Evolutionary conservation across 2,113 vertebrate species (phyloP), one percentile per base, ranked within the genome.

Genomic region (Percopsis transmontana): DNA sequence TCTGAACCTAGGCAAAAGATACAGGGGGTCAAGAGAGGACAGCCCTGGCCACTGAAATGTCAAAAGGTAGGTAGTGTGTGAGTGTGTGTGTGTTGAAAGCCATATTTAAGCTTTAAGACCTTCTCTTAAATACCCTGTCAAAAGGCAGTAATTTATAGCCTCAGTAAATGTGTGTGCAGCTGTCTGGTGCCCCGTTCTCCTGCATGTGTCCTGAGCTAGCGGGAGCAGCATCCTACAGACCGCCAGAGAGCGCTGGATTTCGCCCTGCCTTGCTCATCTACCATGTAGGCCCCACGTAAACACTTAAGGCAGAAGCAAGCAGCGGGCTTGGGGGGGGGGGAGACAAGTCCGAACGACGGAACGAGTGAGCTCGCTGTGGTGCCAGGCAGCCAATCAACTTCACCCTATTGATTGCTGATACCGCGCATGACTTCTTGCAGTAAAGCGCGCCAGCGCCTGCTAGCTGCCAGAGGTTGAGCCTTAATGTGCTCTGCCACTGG

Each of bases 321-420:
- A 20, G 18, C 16, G n/a, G 45, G 42, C 16, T 2, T 11, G 42
- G 47, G 6, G 19, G 9, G 4, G 50, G 12, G 33, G 48, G 44
- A 45, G 27, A 66, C 41, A 77, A 70, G 60, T 70, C 62, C 57
- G 58, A 72, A 68, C 56, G 44, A 8, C 58, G 65, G 70, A 63
- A 71, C 24, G 39, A 84, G 40, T 20, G 5, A 19, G 21, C 42
- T 44, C 52, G 47, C 58, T 44, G 39, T 39, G 15, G 54, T 10
- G 56, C 74, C 74, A 75, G 60, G 52, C 57, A 45, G 38, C 51
- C 64, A 78, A 72, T 81, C 57, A 69, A 73, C 62, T 69, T 59
- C 15, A 63, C 47, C 42, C 61, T 60, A 82, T 70, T 42, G 75
- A 84, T 64, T 73, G 60, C 61, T 55, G 67, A 44, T 65, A 66